Percentiles rank a stretch among this genome's conserved stretches.
phyloP scores from a whole-genome alignment of 2,113 vertebrate species.

The Catharus fuscescens region DNA sequence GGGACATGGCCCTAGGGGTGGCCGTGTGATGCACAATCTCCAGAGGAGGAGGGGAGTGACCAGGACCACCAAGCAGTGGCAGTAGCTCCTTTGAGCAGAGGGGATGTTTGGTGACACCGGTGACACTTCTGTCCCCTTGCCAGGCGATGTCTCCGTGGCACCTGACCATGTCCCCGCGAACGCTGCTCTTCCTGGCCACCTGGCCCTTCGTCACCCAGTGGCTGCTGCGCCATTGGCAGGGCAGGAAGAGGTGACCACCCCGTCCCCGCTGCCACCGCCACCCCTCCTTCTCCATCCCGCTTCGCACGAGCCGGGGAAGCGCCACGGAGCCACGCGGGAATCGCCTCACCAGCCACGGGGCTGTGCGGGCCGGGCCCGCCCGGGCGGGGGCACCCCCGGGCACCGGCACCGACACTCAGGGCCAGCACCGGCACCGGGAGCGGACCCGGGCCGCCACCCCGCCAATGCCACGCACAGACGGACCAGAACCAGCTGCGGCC shows the following conservation, averaged over 20 bases:
- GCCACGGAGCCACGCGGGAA: not conserved
- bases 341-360: not conserved
- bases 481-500: not conserved
- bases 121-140: not conserved
- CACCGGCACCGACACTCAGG: not conserved
- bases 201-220: slow-evolving; percentile 93
- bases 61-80: not conserved
- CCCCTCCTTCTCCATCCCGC: not conserved
- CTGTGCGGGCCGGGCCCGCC: not conserved
- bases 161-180: slow-evolving; percentile 64
- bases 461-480: not conserved
- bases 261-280: not conserved
- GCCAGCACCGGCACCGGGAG: not conserved
- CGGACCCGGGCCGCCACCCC: not conserved
- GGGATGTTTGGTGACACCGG: rapidly evolving
- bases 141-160: slow-evolving; percentile 4
- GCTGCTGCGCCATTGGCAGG: slow-evolving; percentile 79
- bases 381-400: not conserved
- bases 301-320: not conserved
- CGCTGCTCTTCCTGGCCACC: slow-evolving; percentile 85
- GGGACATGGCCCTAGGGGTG: rapidly evolving
- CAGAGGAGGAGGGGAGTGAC: rapidly evolving
- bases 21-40: rapidly evolving
- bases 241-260: slow-evolving; percentile 73
- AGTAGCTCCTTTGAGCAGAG: not conserved